Conservation (phyloP, 2,888 invertebrate species). For the Liopterus haemorrhoidalis region DNA sequence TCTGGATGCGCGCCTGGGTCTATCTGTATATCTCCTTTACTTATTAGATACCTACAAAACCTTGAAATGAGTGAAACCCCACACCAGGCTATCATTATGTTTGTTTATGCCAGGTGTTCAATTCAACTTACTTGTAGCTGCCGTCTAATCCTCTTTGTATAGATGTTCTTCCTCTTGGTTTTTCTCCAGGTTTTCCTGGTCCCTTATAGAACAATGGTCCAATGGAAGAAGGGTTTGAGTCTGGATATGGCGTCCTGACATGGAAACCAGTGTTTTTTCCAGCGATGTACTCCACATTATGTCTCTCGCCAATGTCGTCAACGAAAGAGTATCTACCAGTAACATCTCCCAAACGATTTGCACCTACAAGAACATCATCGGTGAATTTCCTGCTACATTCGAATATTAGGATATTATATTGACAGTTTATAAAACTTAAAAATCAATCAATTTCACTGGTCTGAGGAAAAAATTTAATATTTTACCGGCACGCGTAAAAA, state of each 20-base stretch:
- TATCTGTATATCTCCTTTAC: too few relatives aligned
- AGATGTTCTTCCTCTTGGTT: conserved; percentile 63
- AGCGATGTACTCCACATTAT: conserved; percentile 70
- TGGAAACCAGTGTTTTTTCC: conserved; percentile 71
- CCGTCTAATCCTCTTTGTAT: conserved; percentile 67
- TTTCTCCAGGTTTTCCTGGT: conserved; percentile 56
- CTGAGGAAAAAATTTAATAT: too few relatives aligned
- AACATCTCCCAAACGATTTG: conserved; percentile 42
- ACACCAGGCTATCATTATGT: too few relatives aligned
- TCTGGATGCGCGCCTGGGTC: too few relatives aligned
- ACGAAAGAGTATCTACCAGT: conserved; percentile 64
- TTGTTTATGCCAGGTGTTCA: too few relatives aligned
- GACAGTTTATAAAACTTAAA: too few relatives aligned
- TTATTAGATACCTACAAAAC: too few relatives aligned
- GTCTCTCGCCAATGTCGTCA: conserved; percentile 70
- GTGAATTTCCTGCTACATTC: too few relatives aligned
- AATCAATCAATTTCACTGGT: too few relatives aligned
- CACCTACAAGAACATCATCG: conserved; percentile 30
- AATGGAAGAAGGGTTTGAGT: conserved; percentile 60
- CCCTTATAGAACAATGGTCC: conserved; percentile 59
- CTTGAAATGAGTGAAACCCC: too few relatives aligned
- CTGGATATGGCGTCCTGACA: conserved; percentile 62
- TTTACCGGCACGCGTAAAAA: too few relatives aligned
- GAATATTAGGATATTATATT: too few relatives aligned
- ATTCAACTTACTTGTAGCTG: conserved; percentile 55